Evolutionary conservation across 1,140 invertebrate species (phyloP).

Genomic region (Drosophila hydei): DNA sequence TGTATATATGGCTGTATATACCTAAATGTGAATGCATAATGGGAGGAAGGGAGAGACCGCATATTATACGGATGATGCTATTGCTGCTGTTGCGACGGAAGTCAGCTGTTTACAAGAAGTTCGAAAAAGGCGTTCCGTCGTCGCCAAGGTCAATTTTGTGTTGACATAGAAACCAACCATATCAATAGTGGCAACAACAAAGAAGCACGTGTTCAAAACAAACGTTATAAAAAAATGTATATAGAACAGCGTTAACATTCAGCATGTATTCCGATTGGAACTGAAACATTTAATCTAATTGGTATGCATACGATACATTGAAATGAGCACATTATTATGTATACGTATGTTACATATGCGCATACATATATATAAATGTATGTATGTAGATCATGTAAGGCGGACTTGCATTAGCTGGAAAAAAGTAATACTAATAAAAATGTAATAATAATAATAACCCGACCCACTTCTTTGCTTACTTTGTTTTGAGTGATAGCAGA

Average conservation of each 20-base stretch:
- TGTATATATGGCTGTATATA: not conserved
- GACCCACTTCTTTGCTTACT: conserved; percentile 42
- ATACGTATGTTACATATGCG: not conserved
- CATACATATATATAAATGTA: not conserved
- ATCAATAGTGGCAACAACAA: conserved; percentile 43
- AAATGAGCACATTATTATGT: not conserved
- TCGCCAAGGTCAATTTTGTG: conserved; percentile 73
- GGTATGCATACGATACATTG: conserved; percentile 10
- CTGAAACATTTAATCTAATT: conserved; percentile 11
- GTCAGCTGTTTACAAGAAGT: conserved; percentile 60
- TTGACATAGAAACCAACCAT: conserved; percentile 76
- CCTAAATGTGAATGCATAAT: not conserved
- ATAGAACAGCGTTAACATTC: conserved; percentile 34
- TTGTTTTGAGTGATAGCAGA: conserved; percentile 74
- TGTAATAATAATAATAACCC: conserved; percentile 28
- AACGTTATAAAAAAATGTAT: conserved; percentile 39
- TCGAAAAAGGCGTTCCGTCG: conserved; percentile 37
- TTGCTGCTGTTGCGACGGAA: conserved; percentile 25
- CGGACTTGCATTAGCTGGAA: not conserved
- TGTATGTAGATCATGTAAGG: not conserved
- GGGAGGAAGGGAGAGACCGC: conserved; percentile 13
- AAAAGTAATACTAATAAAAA: conserved; percentile 20
- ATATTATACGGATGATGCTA: conserved; percentile 14
- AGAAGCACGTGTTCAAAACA: conserved; percentile 35
- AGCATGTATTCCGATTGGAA: conserved; percentile 63